Base-by-base conservation (phyloP, 2,113 vertebrate species). In the Corvus cornix region DNA sequence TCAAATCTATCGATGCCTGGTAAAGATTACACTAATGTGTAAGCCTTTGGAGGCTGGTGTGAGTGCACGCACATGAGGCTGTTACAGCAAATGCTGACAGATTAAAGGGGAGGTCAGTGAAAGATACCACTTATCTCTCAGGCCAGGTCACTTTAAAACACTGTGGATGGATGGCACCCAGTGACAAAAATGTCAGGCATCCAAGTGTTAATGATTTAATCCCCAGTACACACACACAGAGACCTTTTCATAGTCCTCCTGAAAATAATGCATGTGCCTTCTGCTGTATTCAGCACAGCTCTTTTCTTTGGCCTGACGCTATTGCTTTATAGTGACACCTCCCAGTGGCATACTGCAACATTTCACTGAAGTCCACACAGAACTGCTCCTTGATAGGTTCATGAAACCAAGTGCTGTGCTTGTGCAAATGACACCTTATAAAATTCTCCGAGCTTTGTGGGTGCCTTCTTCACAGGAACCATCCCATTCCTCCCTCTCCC, bases 281-380 rank as follows among this genome's bases (percentile, higher is more conserved):
- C 66, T 68, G 73, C 81, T 74, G 43, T 41, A 4, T 51, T 52
- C 10, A 7, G 4, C 60, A n/a, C 23, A 37, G 69, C 83, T 84
- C 64, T 83, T 86, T 70, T 35, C 76, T 75, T 48, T 43, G 39
- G 67, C 72, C 93, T 84, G 64, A 37, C 0, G 9, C 48, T 96
- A 73, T 60, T 81, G 93, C 95, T 90, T 87, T 94, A 72, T 77
- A 81, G 90, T 88, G 88, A 92, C 96, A 96, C 95, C 95, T 94
- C 88, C 93, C 95, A 95, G 96, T 93, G 95, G 96, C 88, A 60
- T 90, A 93, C 55, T 28, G 86, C 53, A 80, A 91, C 79, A 96
- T 93, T 93, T 97, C 95, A 94, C 92, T 69, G 33, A 69, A 96
- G 79, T n/a, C 79, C 66, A 9, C 49, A 35, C 52, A 81, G 68